These are phyloP conservation scores for Megaceryle maxima DNA, from an alignment of 2,113 vertebrate species.

Conservation along the genomic window DNA sequence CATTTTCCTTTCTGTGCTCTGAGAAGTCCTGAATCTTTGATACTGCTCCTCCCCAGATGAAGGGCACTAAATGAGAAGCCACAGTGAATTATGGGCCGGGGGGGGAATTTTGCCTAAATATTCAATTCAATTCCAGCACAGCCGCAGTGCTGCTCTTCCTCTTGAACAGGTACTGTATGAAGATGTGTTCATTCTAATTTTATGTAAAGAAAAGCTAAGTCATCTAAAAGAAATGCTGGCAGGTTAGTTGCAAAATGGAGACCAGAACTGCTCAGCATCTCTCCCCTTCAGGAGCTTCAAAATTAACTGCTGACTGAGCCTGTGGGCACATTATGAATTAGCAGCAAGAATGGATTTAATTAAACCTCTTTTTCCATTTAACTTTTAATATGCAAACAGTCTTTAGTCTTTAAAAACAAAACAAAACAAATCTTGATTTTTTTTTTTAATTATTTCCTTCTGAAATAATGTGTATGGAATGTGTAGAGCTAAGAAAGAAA, in stretches of 20 bases:
- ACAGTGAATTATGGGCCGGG: not conserved
- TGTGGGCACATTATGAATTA: not conserved
- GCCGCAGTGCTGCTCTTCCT: not conserved
- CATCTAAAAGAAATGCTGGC: not conserved
- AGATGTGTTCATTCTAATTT: not conserved
- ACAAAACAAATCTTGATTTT: not conserved
- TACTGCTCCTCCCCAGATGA: not conserved
- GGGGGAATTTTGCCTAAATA: not conserved
- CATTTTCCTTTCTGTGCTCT: not conserved
- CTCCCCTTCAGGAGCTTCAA: not conserved
- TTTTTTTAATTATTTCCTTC: not conserved
- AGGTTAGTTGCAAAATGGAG: not conserved
- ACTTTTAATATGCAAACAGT: not conserved
- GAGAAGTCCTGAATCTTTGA: not conserved
- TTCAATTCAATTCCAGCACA: not conserved
- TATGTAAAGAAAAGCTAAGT: not conserved
- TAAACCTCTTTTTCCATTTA: constrained; percentile 9
- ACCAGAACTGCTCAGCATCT: not conserved
- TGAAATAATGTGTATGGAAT: not conserved
- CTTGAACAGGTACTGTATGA: not conserved
- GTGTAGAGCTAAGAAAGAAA: not conserved
- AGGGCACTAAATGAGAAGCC: not conserved
- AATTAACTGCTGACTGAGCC: not conserved
- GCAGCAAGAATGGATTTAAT: not conserved
- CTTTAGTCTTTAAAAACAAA: not conserved